These are phyloP conservation scores for Callimorpha dominula DNA, from an alignment of 2,888 invertebrate species.

Conservation along the genomic window DNA sequence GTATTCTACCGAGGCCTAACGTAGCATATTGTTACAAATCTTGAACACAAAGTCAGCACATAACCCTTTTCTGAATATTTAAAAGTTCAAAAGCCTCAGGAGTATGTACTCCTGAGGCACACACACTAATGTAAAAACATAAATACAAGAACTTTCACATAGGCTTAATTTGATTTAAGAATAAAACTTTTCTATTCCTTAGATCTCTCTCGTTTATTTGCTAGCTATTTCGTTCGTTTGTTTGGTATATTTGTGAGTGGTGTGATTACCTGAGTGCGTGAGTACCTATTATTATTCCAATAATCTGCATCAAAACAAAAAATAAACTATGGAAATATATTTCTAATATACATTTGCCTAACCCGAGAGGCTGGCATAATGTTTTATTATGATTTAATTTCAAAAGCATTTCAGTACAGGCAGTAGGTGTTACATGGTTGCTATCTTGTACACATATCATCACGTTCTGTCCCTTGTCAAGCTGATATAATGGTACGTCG, in stretches of 20 bases:
- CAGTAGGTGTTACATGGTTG: slow-evolving; percentile 18
- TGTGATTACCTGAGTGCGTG: not conserved
- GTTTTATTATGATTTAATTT: not conserved
- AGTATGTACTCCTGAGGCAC: slow-evolving; percentile 10
- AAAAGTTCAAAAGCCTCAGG: slow-evolving; percentile 19
- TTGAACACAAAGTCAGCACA: slow-evolving; percentile 22
- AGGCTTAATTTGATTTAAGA: slow-evolving; percentile 18
- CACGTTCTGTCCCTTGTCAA: slow-evolving; percentile 34
- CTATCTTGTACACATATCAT: slow-evolving; percentile 35
- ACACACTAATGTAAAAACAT: slow-evolving; percentile 21
- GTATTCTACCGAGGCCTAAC: slow-evolving; percentile 15
- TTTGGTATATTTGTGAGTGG: not conserved
- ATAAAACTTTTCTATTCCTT: slow-evolving; percentile 7
- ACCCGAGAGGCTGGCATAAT: not conserved
- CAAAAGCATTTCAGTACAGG: not conserved
- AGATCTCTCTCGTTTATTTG: slow-evolving; percentile 1
- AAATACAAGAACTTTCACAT: slow-evolving; percentile 15
- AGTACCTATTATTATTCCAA: not conserved
- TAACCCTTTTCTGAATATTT: slow-evolving; percentile 21
- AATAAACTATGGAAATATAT: not conserved
- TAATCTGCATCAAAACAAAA: not conserved
- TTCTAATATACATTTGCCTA: not conserved
- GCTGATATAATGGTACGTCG: slow-evolving; percentile 29
- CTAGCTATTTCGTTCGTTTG: not conserved
- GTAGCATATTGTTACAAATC: slow-evolving; percentile 21